Evolutionary conservation across 2,113 vertebrate species (phyloP), one percentile per base, ranked within the genome.

Genomic region (Dromas ardeola): DNA sequence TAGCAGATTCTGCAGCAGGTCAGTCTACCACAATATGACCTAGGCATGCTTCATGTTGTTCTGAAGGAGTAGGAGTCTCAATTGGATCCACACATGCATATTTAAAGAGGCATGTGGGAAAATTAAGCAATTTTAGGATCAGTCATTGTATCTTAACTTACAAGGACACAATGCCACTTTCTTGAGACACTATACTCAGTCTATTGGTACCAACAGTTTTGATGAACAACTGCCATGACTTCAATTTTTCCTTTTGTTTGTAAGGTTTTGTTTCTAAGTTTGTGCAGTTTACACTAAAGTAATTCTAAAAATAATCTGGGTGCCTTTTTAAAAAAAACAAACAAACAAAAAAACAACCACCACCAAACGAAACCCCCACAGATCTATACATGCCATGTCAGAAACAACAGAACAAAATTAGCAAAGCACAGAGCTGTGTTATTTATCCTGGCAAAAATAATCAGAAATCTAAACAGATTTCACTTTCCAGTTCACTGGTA

Each of bases 31-130:
- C 50, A 45, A 3, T 12, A 66, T 2, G 6, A 59, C 40, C 62
- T 26, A 38, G 11, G 11, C 53, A 52, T 1, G 3, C 16, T n/a
- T 45, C 18, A 22, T 2, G 0, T 10, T 18, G 18, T 3, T 34
- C 63, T 43, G 38, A 50, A 63, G 29, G 36, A 70, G 6, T 2
- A 43, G 6, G 15, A 58, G 11, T 13, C 25, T 47, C 18, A 66
- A 66, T 6, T 15, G 15, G 20, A 84, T 27, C 30, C 52, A 43
- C 34, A 61, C 16, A 13, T 1, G 2, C 10, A 61, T 10, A 4
- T 47, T 82, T 61, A 55, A 15, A 61, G 29, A 82, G 15, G 4
- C 13, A 45, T 2, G 2, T 5, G 58, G n/a, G 32, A 61, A 92
- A 92, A 52, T 5, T 1, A 38, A 34, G 11, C 1, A 0, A 65